Conservation (phyloP, 2,113 vertebrate genomes). For the Lamprologus tigripictilis region DNA sequence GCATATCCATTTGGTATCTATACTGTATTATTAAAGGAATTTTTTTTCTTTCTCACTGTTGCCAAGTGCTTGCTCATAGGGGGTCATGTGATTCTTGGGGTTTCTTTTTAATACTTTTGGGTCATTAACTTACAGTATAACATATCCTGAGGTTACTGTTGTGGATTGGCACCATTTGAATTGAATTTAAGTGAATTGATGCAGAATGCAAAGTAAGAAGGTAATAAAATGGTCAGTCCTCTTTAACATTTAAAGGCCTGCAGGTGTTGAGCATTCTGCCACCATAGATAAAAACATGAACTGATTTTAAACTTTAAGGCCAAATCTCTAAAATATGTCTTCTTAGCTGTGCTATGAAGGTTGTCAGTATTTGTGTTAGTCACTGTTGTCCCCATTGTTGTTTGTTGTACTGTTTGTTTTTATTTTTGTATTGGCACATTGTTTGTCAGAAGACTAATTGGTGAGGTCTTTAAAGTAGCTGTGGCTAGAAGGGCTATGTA, state of each 20-base stretch:
- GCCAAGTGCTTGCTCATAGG: background rate
- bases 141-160: rapidly evolving
- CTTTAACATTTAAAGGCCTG: background rate
- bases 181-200: background rate
- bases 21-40: background rate
- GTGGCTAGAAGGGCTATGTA: rapidly evolving
- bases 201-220: background rate
- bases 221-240: background rate
- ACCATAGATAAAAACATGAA: background rate
- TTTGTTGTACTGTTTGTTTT: background rate
- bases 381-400: background rate
- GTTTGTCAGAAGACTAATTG: background rate
- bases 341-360: background rate
- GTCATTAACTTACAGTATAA: background rate
- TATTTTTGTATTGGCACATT: rapidly evolving
- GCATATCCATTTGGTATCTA: background rate
- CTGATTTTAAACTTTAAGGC: background rate
- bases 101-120: background rate
- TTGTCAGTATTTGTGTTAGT: background rate
- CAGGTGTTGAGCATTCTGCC: background rate
- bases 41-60: background rate
- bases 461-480: background rate
- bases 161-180: background rate
- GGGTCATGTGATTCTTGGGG: background rate
- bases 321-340: background rate